phyloP scores from a whole-genome alignment of 2,888 invertebrate genomes.

The Chalcis sispes region DNA sequence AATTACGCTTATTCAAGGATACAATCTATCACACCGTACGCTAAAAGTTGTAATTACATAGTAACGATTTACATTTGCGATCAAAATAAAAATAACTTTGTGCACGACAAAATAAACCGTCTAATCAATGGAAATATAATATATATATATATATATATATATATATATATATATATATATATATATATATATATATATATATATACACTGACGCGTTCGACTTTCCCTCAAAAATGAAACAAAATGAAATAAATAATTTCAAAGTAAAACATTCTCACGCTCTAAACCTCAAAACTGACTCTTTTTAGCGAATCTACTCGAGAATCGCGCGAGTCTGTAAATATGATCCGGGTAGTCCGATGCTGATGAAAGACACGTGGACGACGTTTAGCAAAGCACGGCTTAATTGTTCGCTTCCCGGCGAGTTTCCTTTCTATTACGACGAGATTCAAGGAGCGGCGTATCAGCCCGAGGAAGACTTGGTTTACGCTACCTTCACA shows the following conservation, averaged over 20 bases:
- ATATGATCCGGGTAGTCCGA: constrained; percentile 88
- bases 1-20: too few relatives aligned
- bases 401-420: constrained; percentile 88
- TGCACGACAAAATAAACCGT: too few relatives aligned
- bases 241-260: not conserved
- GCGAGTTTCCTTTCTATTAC: constrained; percentile 91
- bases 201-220: not conserved
- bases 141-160: too few relatives aligned
- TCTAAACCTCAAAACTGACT: constrained; percentile 1
- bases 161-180: too few relatives aligned
- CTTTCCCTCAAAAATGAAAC: not conserved
- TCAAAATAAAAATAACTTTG: too few relatives aligned
- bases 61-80: too few relatives aligned
- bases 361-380: constrained; percentile 90
- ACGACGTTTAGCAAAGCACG: constrained; percentile 93
- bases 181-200: too few relatives aligned
- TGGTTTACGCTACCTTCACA: constrained; percentile 90
- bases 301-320: constrained; percentile 87
- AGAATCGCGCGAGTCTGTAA: constrained; percentile 94
- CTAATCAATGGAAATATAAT: too few relatives aligned
- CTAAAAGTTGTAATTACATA: too few relatives aligned
- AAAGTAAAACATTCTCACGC: not conserved
- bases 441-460: constrained; percentile 92
- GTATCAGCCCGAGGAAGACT: constrained; percentile 85
- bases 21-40: too few relatives aligned